These are phyloP conservation scores for Leptopilina clavipes DNA, from an alignment of 1,140 invertebrate genomes.

Conservation along the genomic window DNA sequence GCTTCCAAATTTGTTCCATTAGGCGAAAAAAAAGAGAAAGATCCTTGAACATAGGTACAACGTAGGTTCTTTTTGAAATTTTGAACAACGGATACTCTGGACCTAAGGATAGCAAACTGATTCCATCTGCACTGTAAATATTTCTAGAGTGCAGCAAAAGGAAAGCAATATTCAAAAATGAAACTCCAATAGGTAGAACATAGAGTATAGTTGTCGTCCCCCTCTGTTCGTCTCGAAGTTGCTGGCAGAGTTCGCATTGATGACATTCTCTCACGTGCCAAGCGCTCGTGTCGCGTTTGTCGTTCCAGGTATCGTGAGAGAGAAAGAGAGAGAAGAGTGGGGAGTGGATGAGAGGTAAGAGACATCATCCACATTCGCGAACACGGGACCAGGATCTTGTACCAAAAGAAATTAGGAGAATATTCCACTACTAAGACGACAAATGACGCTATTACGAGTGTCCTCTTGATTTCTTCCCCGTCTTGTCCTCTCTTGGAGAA, in stretches of 20 bases:
- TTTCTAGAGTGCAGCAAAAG: too few species aligned
- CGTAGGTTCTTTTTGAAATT: too few species aligned
- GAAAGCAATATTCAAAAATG: slow-evolving; percentile 43
- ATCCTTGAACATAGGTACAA: too few species aligned
- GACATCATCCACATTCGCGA: slow-evolving; percentile 38
- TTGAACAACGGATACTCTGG: too few species aligned
- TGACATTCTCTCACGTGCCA: slow-evolving; percentile 72
- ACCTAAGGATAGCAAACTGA: too few species aligned
- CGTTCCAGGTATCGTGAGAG: slow-evolving; percentile 59
- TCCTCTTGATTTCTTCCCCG: not conserved
- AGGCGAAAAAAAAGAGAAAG: too few species aligned
- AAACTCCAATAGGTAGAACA: slow-evolving; percentile 38
- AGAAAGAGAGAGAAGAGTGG: not conserved
- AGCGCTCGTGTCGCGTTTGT: slow-evolving; percentile 59
- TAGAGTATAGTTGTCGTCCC: slow-evolving; percentile 40
- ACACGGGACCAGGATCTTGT: slow-evolving; percentile 13
- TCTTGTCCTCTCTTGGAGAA: slow-evolving; percentile 6
- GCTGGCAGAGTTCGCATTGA: slow-evolving; percentile 52
- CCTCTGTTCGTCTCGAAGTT: slow-evolving; percentile 23
- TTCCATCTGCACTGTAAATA: too few species aligned
- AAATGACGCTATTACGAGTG: slow-evolving; percentile 30
- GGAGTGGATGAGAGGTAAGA: slow-evolving; percentile 40
- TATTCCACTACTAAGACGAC: slow-evolving; percentile 30
- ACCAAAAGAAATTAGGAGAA: slow-evolving; percentile 24
- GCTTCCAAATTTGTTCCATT: too few species aligned